Evolutionary conservation across 1,140 invertebrate genomes (phyloP), one percentile per base, ranked within the genome.

Genomic region (Gonatopus flavifemur): DNA sequence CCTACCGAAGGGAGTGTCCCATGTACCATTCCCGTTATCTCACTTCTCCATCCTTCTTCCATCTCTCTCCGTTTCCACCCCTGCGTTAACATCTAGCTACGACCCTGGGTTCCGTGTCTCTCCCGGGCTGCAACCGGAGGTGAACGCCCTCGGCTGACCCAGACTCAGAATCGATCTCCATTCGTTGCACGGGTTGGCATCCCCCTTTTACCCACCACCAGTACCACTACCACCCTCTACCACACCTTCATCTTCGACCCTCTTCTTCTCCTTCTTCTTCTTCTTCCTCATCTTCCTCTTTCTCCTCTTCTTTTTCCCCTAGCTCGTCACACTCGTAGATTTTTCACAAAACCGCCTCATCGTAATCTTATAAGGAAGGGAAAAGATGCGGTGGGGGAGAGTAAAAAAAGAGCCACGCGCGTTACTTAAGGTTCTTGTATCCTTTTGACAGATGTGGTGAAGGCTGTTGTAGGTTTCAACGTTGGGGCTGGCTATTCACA

Each of bases 81-180:
- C 67, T 54, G 55, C 55, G 58, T 68, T 70, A 67, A 63, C 66
- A n/a, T n/a, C 58, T 56, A 70, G 70, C 70, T 72, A 72, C 73
- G 63, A 73, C 70, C 68, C 69, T 68, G 71, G 66, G 59, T 71
- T 64, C 67, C 65, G 66, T 67, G 66, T 73, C 71, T n/a, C n/a
- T 76, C 73, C 73, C 73, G 73, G 73, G 73, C 73, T 76, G 73
- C 73, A 76, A 62, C 62, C 55, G 65, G 70, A 58, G 73, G 67
- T 74, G 70, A 76, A 76, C 69, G 73, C 67, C 70, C 73, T 68
- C 58, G 60, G 57, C 67, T 76, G 73, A 76, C 73, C 73, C 73
- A 76, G 72, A 76, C 73, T 76, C 73, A 55, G 67, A 73, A 76
- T 76, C 73, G 73, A 76, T 76, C 67, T 70, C 65, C 62, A 74